A percentile compares a stretch with the other conserved stretches of the same genome.
These are phyloP conservation scores for Podocnemis expansa DNA, from an alignment of 2,113 vertebrate genomes.

Conservation along the genomic window DNA sequence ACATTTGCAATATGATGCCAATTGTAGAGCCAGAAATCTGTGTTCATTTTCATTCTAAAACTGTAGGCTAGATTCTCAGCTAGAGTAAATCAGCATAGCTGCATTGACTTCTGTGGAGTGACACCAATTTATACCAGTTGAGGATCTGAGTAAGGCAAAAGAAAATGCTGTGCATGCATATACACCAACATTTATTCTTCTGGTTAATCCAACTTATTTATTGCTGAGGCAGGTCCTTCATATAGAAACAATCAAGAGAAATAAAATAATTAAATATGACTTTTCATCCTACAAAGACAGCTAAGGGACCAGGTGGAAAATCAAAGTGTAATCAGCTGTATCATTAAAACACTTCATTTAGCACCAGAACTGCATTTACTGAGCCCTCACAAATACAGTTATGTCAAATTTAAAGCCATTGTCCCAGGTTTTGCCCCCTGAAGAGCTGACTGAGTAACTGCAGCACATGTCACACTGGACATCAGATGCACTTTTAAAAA, in stretches of 20 bases:
- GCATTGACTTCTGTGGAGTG: not conserved
- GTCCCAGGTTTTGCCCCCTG: slow-evolving; percentile 4
- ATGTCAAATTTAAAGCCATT: not conserved
- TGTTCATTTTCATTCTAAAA: not conserved
- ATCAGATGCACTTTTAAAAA: not conserved
- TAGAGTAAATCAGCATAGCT: not conserved
- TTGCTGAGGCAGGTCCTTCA: not conserved
- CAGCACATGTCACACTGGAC: slow-evolving; percentile 11
- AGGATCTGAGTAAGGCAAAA: not conserved
- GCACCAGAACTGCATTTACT: not conserved
- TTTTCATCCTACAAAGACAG: not conserved
- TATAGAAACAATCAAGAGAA: not conserved
- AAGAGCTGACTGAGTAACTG: slow-evolving; percentile 9
- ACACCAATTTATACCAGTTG: not conserved
- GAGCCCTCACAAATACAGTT: not conserved
- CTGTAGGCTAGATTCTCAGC: not conserved
- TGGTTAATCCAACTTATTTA: not conserved
- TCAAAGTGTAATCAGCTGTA: slow-evolving; percentile 8
- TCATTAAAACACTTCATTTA: not conserved
- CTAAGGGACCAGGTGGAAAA: not conserved
- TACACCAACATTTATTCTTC: not conserved
- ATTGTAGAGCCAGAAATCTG: not conserved
- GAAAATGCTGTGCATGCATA: not conserved
- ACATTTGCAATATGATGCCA: not conserved
- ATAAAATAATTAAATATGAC: slow-evolving; percentile 12